Conservation (phyloP, 2,113 vertebrate species). For the Eurystomus gularis region DNA sequence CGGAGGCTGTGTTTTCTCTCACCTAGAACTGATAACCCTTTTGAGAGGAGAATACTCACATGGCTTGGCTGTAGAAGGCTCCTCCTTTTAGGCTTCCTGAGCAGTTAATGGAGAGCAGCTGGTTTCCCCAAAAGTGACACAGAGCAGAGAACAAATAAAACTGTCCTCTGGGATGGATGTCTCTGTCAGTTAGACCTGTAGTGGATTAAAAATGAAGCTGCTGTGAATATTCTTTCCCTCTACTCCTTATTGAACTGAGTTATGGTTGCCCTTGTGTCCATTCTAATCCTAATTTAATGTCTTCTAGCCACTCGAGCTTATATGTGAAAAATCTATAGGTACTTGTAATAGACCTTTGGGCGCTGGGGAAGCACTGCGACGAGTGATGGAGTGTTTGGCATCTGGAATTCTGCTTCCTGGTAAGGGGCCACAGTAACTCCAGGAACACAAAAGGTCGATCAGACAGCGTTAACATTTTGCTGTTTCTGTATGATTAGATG, state of each 20-base stretch:
- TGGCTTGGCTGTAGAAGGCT: background rate
- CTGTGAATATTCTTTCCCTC: background rate
- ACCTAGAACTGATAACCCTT: background rate
- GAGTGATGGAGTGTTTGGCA: conserved; percentile 98
- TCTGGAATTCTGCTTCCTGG: conserved; percentile 97
- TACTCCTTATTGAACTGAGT: conserved; percentile 64
- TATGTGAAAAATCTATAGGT: conserved; percentile 99
- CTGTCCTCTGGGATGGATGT: background rate
- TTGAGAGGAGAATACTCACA: background rate
- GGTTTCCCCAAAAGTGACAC: background rate
- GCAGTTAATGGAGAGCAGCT: background rate
- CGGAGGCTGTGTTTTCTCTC: background rate
- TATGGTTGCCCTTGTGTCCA: conserved; percentile 66
- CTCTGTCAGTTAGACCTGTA: background rate
- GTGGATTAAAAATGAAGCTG: background rate
- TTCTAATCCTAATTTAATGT: conserved; percentile 77
- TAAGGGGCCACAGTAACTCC: conserved; percentile 70
- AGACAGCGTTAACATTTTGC: background rate
- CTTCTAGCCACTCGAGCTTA: conserved; percentile 94
- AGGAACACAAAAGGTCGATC: conserved; percentile 12
- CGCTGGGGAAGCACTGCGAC: conserved; percentile 94
- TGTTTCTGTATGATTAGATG: background rate
- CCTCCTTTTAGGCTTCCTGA: background rate
- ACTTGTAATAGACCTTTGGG: conserved; percentile 98
- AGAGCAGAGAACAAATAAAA: background rate